Evolutionary conservation across 2,888 invertebrate genomes (phyloP), one percentile per base, ranked within the genome.

Genomic region (Molorchus minor): DNA sequence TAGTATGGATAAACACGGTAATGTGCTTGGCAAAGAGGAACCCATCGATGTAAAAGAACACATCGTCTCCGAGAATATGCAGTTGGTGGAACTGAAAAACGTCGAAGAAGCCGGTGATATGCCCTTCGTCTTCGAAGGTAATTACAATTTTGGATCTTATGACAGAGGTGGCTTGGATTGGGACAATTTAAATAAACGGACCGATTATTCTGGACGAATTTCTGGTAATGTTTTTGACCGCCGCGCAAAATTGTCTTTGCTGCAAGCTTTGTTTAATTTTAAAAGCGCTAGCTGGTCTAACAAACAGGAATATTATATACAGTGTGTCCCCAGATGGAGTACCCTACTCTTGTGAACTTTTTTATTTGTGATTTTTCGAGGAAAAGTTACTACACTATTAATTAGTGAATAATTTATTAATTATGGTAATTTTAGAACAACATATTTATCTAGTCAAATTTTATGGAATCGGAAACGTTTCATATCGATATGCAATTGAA

Each of bases 71-170:
- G 53, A 54, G n/a, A 44, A n/a, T 21, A 15, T 46, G 12, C 13
- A 49, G 33, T 7, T 46, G 40, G 33, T 38, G 15, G 52, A 51
- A 13, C 38, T 52, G 30, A 57, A 56, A 30, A 41, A 36, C 16
- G 44, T 52, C 12, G 44, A 51, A 17, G 46, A 46, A 36, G 43
- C 47, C 36, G 40, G 47, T 60, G 49, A 57, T 20, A n/a, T 53
- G 43, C 40, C 58, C 15, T 71, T 69, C 49, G 68, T 69, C 56
- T 71, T 71, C 40, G 69, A 71, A 33, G 68, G 62, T 13, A 69
- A 70, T 56, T 69, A 63, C 47, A 61, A 62, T 55, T 66, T 69
- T 59, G 65, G 57, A 35, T 62, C 47, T 59, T 66, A 62, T 47
- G 62, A 60, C 19, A 60, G 56, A 55, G 64, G 47, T 53, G 65